Conservation (phyloP, 1,140 invertebrate genomes). For the Bicyclus anynana region DNA sequence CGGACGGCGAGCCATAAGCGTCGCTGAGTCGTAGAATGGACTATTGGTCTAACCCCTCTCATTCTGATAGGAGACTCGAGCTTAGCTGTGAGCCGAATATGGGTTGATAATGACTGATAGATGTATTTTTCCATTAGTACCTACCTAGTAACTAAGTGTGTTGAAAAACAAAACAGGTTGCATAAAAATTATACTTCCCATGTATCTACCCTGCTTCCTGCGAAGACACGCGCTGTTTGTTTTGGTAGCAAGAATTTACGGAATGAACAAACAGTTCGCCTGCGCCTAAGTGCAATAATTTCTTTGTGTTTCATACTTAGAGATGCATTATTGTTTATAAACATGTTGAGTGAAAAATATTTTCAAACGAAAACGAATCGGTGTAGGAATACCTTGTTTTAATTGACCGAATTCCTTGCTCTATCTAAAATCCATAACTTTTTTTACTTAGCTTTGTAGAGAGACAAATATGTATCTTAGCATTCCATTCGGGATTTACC, state of each 20-base stretch:
- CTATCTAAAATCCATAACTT: no score
- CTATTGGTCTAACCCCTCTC: no score
- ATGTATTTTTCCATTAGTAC: background rate
- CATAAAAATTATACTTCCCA: background rate
- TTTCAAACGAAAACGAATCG: background rate
- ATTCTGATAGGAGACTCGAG: no score
- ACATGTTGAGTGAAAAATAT: slow-evolving; percentile 11
- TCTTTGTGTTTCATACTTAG: slow-evolving; percentile 12
- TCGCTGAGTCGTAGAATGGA: no score
- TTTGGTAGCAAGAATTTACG: slow-evolving; percentile 42
- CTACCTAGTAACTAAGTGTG: background rate
- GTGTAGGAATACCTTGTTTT: background rate
- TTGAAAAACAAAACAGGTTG: background rate
- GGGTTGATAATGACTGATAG: no score
- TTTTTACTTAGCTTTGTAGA: no score
- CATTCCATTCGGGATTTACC: no score
- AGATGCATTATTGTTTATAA: slow-evolving; percentile 10
- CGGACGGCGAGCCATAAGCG: no score
- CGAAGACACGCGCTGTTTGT: slow-evolving; percentile 36
- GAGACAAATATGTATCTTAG: no score
- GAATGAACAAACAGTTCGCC: slow-evolving; percentile 51
- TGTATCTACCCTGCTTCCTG: background rate
- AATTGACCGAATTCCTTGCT: no score
- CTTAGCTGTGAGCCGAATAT: no score
- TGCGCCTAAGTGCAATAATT: slow-evolving; percentile 2